Percentiles rank a stretch among this genome's conserved stretches.
Evolutionary conservation across 2,888 invertebrate genomes (phyloP).

Genomic region (Erebia aethiops): DNA sequence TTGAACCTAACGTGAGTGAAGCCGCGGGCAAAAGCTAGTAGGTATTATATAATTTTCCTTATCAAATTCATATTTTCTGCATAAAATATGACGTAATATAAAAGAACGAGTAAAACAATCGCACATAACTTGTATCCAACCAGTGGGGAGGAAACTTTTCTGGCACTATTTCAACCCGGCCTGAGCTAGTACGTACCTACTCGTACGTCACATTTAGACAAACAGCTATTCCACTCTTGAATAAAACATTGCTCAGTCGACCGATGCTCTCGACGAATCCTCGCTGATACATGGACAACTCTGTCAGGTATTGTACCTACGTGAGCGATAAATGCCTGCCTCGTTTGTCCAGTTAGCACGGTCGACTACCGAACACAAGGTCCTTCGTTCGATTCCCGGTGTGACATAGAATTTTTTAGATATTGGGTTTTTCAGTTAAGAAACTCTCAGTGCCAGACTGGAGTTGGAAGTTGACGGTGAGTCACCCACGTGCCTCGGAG

Average conservation of each 20-base stretch:
- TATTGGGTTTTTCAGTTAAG: too few species aligned
- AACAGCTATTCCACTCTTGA: constrained; percentile 69
- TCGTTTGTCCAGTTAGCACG: too few species aligned
- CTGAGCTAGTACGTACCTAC: constrained; percentile 43
- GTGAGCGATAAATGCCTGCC: too few species aligned
- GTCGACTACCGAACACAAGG: too few species aligned
- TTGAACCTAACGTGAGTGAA: too few species aligned
- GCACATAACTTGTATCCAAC: constrained; percentile 36
- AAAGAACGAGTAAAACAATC: constrained; percentile 26
- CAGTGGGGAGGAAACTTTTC: constrained; percentile 40
- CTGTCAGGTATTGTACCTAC: neutral
- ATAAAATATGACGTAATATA: constrained; percentile 7
- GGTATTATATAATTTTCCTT: neutral
- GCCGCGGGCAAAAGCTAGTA: too few species aligned
- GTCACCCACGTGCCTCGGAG: too few species aligned
- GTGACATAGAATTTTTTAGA: too few species aligned
- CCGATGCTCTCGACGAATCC: constrained; percentile 35
- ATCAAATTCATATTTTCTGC: neutral
- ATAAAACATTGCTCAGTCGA: constrained; percentile 61
- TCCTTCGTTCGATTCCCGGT: too few species aligned
- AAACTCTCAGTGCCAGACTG: too few species aligned
- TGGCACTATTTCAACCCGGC: constrained; percentile 45
- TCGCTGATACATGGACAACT: neutral
- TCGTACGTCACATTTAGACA: constrained; percentile 68
- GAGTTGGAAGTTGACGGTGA: too few species aligned